phyloP scores from a whole-genome alignment of 1,140 invertebrate genomes.

The Drosophila mayri region DNA sequence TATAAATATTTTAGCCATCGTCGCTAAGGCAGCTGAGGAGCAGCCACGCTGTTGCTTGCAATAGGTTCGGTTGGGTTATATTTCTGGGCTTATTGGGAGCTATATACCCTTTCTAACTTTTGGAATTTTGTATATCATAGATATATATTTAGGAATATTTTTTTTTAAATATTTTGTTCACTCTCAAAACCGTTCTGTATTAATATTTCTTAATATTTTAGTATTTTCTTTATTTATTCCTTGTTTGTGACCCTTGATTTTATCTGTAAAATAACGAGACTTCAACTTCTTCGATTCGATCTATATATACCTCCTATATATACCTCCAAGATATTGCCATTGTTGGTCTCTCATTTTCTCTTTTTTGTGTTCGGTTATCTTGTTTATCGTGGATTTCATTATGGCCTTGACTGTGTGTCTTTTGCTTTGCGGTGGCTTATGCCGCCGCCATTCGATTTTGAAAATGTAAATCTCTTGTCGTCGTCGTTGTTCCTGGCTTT shows the following conservation, averaged over 20 bases:
- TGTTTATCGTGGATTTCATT: slow-evolving; percentile 81
- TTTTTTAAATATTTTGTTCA: not conserved
- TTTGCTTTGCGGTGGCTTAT: slow-evolving; percentile 81
- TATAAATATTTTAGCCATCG: slow-evolving; percentile 71
- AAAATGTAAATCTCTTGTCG: slow-evolving; percentile 81
- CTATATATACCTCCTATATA: slow-evolving; percentile 3
- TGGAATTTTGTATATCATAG: not conserved
- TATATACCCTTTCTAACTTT: not conserved
- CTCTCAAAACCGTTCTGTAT: not conserved
- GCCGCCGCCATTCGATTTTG: slow-evolving; percentile 81
- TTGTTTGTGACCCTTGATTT: not conserved
- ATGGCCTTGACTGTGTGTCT: slow-evolving; percentile 76
- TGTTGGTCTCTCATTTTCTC: not conserved
- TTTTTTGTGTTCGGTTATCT: slow-evolving; percentile 68
- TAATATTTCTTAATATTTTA: not conserved
- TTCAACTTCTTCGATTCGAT: not conserved
- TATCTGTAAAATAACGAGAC: not conserved
- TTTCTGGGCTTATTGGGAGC: not conserved
- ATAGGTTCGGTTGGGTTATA: not conserved
- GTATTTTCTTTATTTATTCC: not conserved
- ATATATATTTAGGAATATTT: not conserved
- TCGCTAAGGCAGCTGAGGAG: slow-evolving; percentile 34
- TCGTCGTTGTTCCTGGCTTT: slow-evolving; percentile 29
- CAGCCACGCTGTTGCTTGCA: slow-evolving; percentile 40
- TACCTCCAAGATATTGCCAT: not conserved